Conservation (phyloP, 2,888 invertebrate species). For the Eilema sororculum region DNA sequence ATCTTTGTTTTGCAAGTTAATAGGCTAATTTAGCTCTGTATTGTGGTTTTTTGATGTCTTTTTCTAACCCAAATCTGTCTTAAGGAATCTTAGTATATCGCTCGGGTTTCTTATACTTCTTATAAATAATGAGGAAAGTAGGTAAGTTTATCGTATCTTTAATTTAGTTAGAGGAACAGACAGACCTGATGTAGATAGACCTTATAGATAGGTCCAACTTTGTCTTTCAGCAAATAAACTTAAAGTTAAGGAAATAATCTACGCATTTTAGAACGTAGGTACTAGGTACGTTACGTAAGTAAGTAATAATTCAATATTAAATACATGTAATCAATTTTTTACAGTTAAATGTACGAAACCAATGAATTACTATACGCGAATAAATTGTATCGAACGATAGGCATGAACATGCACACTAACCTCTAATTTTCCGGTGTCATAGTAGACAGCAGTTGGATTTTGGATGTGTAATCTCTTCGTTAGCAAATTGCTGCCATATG, state of each 20-base stretch:
- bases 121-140: too few relatives aligned
- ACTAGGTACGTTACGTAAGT: not conserved
- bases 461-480: constrained; percentile 90
- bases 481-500: constrained; percentile 87
- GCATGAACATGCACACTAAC: constrained; percentile 61
- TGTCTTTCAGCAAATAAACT: not conserved
- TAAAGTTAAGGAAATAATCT: not conserved
- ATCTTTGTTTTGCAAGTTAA: not conserved
- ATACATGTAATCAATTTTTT: not conserved
- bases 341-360: not conserved
- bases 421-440: constrained; percentile 88
- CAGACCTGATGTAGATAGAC: too few relatives aligned
- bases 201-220: not conserved
- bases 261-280: too few relatives aligned
- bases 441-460: constrained; percentile 90
- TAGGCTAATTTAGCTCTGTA: too few relatives aligned
- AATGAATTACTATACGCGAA: not conserved
- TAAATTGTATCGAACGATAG: too few relatives aligned
- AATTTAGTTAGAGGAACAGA: too few relatives aligned
- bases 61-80: too few relatives aligned
- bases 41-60: too few relatives aligned
- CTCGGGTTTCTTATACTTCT: too few relatives aligned
- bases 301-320: too few relatives aligned
- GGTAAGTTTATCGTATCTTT: not conserved
- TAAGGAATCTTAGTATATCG: too few relatives aligned